Evolutionary conservation across 2,113 vertebrate genomes (phyloP).

Genomic region (Columba janthina): DNA sequence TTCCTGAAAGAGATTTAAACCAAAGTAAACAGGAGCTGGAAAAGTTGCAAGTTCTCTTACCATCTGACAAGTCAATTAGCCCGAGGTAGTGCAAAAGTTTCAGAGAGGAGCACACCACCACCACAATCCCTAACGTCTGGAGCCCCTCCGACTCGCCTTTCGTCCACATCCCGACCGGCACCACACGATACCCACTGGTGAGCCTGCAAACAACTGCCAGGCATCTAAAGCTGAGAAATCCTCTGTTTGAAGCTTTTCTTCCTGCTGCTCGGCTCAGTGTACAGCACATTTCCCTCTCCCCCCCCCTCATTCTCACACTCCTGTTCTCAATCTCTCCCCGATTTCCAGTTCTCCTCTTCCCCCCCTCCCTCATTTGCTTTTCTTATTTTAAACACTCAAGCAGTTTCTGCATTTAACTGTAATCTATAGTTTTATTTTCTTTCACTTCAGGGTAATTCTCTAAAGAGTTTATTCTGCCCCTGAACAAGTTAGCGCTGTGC

Average conservation of each 20-base stretch:
- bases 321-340: constrained; percentile 9
- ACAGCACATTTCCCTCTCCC: constrained; percentile 11
- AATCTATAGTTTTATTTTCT: constrained; percentile 35
- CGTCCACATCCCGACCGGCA: constrained; percentile 72
- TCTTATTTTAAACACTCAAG: not conserved
- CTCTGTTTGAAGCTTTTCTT: constrained; percentile 12
- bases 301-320: constrained; percentile 1
- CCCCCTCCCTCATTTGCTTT: not conserved
- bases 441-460: not conserved
- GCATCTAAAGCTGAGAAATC: constrained; percentile 38
- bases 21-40: constrained; percentile 9
- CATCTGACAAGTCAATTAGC: constrained; percentile 86
- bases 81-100: constrained; percentile 91
- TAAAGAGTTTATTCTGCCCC: not conserved
- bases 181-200: not conserved
- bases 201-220: not conserved
- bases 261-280: constrained; percentile 24
- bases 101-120: constrained; percentile 85
- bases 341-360: not conserved
- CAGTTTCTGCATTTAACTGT: constrained; percentile 11
- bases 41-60: constrained; percentile 78
- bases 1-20: not conserved
- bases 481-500: not conserved
- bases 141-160: constrained; percentile 84
- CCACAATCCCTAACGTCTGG: constrained; percentile 84